These are phyloP conservation scores for Phalacrocorax brasilianus DNA, from an alignment of 2,113 vertebrate species.

Conservation along the genomic window DNA sequence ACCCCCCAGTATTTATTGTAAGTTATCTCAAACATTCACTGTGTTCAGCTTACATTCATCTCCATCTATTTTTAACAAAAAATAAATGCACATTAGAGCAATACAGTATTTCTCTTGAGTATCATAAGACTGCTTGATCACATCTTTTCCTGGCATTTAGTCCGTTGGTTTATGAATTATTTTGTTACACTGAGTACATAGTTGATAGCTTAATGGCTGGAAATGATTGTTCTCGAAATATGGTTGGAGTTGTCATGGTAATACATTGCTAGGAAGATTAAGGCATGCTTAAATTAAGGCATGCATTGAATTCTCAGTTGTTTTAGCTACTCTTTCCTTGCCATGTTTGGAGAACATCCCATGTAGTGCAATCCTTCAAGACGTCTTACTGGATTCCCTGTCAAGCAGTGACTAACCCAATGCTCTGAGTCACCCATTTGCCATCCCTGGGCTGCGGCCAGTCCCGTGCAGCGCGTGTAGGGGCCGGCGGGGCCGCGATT, in stretches of 20 bases:
- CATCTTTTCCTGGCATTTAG: constrained; percentile 55
- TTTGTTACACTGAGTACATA: constrained; percentile 38
- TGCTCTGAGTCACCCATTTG: neutral
- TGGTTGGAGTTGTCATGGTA: constrained; percentile 47
- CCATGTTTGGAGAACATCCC: constrained; percentile 63
- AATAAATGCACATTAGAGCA: neutral
- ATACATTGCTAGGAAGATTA: constrained; percentile 41
- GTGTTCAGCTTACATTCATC: constrained; percentile 11
- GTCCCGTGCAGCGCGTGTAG: neutral
- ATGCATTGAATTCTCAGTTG: constrained; percentile 25
- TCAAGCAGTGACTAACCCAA: neutral
- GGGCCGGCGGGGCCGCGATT: neutral
- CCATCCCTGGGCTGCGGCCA: neutral
- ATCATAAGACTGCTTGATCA: constrained; percentile 10
- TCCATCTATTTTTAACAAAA: constrained; percentile 53
- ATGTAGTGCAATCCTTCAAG: neutral
- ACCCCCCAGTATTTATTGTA: neutral
- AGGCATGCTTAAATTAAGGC: constrained; percentile 39
- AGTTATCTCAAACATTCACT: neutral
- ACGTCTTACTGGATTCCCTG: neutral
- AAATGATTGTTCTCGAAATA: constrained; percentile 54
- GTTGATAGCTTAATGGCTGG: constrained; percentile 58
- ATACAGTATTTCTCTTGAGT: constrained; percentile 17
- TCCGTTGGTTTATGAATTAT: constrained; percentile 48
- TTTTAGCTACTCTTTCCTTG: constrained; percentile 43